Evolutionary conservation across 2,888 invertebrate genomes (phyloP).

Genomic region (Sinohyriopsis cumingii): DNA sequence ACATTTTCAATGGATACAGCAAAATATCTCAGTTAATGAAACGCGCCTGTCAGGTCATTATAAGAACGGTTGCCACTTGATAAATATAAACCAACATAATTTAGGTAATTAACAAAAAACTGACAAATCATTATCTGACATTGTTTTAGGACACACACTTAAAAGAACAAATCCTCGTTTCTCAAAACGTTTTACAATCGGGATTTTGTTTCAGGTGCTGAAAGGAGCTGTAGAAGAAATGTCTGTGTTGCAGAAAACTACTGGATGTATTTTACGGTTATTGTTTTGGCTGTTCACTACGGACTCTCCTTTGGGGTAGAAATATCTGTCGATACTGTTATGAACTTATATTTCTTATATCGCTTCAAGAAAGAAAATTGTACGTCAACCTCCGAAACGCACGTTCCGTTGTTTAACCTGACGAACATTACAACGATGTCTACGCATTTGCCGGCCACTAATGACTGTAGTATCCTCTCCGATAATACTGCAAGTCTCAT

Average conservation of each 20-base stretch:
- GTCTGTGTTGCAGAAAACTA: neutral
- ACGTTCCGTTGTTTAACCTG: neutral
- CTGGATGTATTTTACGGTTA: conserved; percentile 7
- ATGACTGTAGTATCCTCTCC: conserved; percentile 9
- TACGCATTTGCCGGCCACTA: neutral
- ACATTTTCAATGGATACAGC: no score
- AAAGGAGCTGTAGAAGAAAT: no score
- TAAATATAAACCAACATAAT: no score
- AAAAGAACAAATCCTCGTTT: no score
- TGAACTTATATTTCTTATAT: conserved; percentile 15
- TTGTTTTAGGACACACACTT: no score
- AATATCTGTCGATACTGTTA: conserved; percentile 14
- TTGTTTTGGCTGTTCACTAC: conserved; percentile 5
- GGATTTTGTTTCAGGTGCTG: no score
- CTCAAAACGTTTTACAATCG: no score
- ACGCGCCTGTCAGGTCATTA: no score
- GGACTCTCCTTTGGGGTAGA: conserved; percentile 14
- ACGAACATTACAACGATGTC: neutral
- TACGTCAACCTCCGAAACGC: neutral
- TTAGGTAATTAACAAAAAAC: no score
- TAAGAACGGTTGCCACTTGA: no score
- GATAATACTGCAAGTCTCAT: conserved; percentile 12
- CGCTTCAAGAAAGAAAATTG: conserved; percentile 8
- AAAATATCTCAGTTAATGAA: no score
- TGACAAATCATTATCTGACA: no score